Conservation (phyloP, 2,888 invertebrate genomes). For the Horisme vitalbata region DNA sequence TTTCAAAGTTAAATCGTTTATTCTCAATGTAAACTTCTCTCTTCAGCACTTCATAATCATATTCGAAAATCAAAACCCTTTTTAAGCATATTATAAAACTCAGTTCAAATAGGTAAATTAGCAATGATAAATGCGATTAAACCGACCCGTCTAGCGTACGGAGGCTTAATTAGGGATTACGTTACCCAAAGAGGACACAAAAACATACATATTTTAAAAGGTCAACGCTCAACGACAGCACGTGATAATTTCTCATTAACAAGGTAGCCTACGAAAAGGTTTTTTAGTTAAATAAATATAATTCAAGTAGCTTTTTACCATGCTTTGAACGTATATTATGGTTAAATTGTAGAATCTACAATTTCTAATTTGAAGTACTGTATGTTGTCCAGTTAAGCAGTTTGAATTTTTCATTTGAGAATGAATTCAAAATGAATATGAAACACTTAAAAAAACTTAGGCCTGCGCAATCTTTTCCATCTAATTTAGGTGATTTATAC, state of each 20-base stretch:
- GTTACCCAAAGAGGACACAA: conserved; percentile 43
- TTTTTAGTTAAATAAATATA: background rate
- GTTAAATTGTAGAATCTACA: too few relatives aligned
- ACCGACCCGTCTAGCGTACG: conserved; percentile 41
- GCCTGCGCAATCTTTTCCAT: too few relatives aligned
- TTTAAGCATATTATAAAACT: conserved; percentile 42
- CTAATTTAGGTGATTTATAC: too few relatives aligned
- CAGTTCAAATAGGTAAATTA: conserved; percentile 49
- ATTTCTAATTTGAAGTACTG: too few relatives aligned
- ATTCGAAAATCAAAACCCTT: conserved; percentile 18
- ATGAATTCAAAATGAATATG: too few relatives aligned
- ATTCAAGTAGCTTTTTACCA: too few relatives aligned
- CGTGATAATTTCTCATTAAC: conserved; percentile 19
- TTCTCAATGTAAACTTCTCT: too few relatives aligned
- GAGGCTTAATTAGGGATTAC: conserved; percentile 53
- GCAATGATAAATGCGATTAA: conserved; percentile 50
- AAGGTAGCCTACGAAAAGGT: conserved; percentile 1
- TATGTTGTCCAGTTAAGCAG: too few relatives aligned
- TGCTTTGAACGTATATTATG: too few relatives aligned
- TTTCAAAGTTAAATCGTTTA: too few relatives aligned
- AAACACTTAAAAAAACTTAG: too few relatives aligned
- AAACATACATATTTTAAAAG: conserved; percentile 39
- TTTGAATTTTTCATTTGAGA: too few relatives aligned
- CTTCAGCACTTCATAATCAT: conserved; percentile 5
- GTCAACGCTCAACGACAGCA: conserved; percentile 13